A percentile compares a stretch with the other conserved stretches of the same genome.
phyloP scores from a whole-genome alignment of 2,113 vertebrate genomes.

The Sinosuthora webbiana region DNA sequence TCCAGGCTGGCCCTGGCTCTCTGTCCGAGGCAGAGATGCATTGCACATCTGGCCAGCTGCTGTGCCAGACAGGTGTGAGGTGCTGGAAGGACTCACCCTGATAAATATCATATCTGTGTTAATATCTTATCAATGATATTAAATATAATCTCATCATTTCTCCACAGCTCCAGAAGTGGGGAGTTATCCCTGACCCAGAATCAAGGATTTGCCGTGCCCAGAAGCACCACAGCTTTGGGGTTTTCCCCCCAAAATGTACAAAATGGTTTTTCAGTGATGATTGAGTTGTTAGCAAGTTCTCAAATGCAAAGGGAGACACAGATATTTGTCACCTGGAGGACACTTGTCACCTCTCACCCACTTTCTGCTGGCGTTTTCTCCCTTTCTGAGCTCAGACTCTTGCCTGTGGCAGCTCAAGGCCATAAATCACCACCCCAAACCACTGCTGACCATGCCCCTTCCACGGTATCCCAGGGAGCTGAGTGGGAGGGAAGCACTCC shows the following conservation, averaged over 20 bases:
- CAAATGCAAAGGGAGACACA: background rate
- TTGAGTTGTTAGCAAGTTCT: background rate
- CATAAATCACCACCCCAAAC: background rate
- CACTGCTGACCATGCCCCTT: rapidly evolving
- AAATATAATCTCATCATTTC: background rate
- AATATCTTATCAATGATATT: too few species aligned
- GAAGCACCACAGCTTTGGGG: background rate
- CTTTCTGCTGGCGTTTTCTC: background rate
- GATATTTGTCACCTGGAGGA: background rate
- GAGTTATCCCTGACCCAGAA: background rate
- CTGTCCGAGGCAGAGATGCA: rapidly evolving
- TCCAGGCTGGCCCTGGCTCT: background rate
- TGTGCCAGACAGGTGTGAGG: background rate
- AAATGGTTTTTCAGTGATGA: background rate
- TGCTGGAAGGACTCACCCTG: background rate
- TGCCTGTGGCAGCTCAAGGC: background rate
- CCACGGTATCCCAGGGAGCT: background rate
- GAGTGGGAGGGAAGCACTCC: background rate
- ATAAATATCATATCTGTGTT: background rate
- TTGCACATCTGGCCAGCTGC: background rate
- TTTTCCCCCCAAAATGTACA: background rate
- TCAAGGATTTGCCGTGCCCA: background rate
- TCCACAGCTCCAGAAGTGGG: background rate
- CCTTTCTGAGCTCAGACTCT: background rate
- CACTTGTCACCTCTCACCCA: background rate